A percentile compares a stretch with the other conserved stretches of the same genome.
Evolutionary conservation across 2,888 invertebrate species (phyloP).

Genomic region (Macrophya alboannulata): DNA sequence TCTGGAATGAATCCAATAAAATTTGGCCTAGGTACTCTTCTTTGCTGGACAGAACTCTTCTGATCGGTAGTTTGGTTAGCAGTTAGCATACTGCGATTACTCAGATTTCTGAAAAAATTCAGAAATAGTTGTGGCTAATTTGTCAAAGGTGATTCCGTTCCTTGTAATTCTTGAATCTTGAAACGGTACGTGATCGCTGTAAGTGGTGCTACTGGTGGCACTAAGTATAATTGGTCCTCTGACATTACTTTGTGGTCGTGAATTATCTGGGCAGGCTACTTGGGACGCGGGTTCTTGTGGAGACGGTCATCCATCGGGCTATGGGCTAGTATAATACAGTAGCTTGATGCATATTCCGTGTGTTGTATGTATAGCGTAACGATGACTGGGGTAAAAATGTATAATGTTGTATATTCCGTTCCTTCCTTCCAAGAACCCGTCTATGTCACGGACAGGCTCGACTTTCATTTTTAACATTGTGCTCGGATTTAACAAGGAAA

Average conservation of each 20-base stretch:
- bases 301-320: slow-evolving; percentile 11
- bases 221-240: slow-evolving; percentile 12
- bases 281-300: slow-evolving; percentile 4
- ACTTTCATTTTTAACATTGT: slow-evolving; percentile 54
- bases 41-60: not conserved
- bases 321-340: slow-evolving; percentile 26
- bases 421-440: slow-evolving; percentile 44
- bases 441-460: slow-evolving; percentile 35
- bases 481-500: slow-evolving; percentile 49
- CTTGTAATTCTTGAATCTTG: not conserved
- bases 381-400: slow-evolving; percentile 51
- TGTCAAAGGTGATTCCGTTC: not conserved
- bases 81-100: not conserved
- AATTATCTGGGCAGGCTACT: slow-evolving; percentile 1
- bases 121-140: not conserved
- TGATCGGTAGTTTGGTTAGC: not conserved
- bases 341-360: slow-evolving; percentile 20
- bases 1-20: not conserved
- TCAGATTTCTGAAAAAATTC: not conserved
- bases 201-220: slow-evolving; percentile 20
- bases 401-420: slow-evolving; percentile 44
- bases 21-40: not conserved
- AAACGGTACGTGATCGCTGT: not conserved
- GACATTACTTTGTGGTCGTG: slow-evolving; percentile 2
- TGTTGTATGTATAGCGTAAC: slow-evolving; percentile 28